Conservation (phyloP, 1,140 invertebrate species). For the Procambarus virginalis region DNA sequence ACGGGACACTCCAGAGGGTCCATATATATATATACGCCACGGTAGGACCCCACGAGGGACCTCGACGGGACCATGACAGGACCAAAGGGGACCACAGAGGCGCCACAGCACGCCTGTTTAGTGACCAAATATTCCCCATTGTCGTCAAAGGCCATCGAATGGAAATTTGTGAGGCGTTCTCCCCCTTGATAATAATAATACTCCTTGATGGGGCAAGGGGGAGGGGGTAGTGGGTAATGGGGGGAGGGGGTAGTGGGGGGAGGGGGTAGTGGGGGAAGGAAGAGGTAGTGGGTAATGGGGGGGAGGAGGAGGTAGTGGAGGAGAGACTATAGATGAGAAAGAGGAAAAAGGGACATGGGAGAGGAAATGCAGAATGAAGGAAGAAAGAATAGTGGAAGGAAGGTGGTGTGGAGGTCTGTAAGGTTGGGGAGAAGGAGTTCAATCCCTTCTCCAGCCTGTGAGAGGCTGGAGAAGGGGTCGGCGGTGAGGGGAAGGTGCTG, state of each 20-base stretch:
- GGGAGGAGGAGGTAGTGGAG: background rate
- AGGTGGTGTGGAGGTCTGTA: background rate
- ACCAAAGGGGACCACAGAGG: background rate
- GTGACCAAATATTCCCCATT: constrained; percentile 48
- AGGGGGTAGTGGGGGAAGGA: too few relatives aligned
- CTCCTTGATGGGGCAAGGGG: too few relatives aligned
- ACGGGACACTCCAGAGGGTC: too few relatives aligned
- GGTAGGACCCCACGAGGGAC: too few relatives aligned
- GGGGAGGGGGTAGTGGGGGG: too few relatives aligned
- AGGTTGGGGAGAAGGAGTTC: background rate
- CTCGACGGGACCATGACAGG: background rate
- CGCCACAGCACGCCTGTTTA: constrained; percentile 28
- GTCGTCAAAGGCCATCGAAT: constrained; percentile 40
- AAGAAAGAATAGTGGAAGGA: background rate
- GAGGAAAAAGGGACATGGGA: background rate
- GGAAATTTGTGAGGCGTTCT: constrained; percentile 42
- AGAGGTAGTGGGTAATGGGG: too few relatives aligned
- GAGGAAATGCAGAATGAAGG: background rate
- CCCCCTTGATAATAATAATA: background rate
- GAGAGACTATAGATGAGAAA: background rate
- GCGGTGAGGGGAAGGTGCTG: too few relatives aligned
- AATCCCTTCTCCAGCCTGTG: too few relatives aligned
- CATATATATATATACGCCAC: too few relatives aligned
- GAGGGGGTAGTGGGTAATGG: too few relatives aligned
- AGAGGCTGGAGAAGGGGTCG: too few relatives aligned